Conservation (phyloP, 2,797 vertebrate genomes). For the Arremon aurantiirostris region DNA sequence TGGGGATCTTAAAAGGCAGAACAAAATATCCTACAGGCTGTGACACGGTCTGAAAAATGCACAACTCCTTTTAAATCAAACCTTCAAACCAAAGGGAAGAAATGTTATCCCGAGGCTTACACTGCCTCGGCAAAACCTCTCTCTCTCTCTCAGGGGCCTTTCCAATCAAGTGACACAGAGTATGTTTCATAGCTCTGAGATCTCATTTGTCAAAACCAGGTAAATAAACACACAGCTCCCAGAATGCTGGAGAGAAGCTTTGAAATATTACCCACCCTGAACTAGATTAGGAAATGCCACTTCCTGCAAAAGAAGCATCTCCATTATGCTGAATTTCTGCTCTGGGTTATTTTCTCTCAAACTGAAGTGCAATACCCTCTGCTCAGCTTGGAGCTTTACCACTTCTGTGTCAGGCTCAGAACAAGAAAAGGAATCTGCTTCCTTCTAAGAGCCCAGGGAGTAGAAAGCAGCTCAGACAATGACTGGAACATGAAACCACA, state of each 20-base stretch:
- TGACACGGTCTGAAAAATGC: background rate
- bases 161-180: background rate
- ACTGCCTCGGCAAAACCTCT: background rate
- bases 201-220: background rate
- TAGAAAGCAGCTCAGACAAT: background rate
- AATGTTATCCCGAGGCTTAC: background rate
- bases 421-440: background rate
- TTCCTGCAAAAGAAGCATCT: background rate
- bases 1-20: background rate
- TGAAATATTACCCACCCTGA: background rate
- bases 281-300: background rate
- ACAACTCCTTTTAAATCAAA: background rate
- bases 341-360: background rate
- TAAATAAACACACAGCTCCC: background rate
- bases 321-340: background rate
- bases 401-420: fast-evolving
- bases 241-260: background rate
- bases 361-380: background rate
- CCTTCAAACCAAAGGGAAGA: background rate
- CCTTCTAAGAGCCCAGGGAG: background rate
- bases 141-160: background rate
- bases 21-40: background rate
- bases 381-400: background rate
- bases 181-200: background rate
- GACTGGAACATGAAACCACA: background rate